These are phyloP conservation scores for Drosophila eugracilis DNA, from an alignment of 1,140 invertebrate species.

Conservation along the genomic window DNA sequence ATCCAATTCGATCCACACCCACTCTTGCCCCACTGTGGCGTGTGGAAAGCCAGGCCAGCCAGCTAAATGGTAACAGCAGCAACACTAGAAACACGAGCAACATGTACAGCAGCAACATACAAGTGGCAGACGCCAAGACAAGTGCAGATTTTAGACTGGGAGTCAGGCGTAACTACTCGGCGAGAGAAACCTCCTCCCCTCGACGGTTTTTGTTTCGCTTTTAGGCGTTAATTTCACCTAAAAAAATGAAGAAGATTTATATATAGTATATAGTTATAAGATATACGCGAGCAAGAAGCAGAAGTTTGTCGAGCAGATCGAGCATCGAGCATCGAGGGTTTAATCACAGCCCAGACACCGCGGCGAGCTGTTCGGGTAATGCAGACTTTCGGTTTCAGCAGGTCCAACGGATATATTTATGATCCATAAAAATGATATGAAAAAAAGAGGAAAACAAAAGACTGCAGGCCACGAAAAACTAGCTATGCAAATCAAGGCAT, in stretches of 20 bases:
- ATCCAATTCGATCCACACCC: conserved; percentile 10
- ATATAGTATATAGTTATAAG: conserved; percentile 1
- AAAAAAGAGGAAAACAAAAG: not conserved
- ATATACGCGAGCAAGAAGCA: conserved; percentile 16
- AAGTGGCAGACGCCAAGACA: conserved; percentile 19
- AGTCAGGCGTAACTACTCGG: conserved; percentile 68
- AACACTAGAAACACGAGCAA: conserved; percentile 9
- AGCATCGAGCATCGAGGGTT: conserved; percentile 30
- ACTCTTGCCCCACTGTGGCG: conserved; percentile 42
- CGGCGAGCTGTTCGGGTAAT: conserved; percentile 12
- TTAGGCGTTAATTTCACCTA: conserved; percentile 71
- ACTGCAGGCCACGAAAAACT: conserved; percentile 18
- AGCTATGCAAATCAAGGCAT: conserved; percentile 48
- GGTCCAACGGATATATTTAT: not conserved
- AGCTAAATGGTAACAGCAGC: conserved; percentile 23
- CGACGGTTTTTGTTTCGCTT: conserved; percentile 35
- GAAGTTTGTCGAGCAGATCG: conserved; percentile 61
- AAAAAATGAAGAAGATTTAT: conserved; percentile 34
- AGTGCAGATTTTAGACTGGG: conserved; percentile 29
- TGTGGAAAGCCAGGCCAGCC: conserved; percentile 38
- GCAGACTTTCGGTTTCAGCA: conserved; percentile 42
- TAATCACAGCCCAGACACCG: conserved; percentile 28
- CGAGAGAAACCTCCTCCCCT: conserved; percentile 49
- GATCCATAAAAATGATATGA: conserved; percentile 7
- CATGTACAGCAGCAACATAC: conserved; percentile 10